phyloP scores from a whole-genome alignment of 2,888 invertebrate genomes.

The Drosophila atroscutellata region DNA sequence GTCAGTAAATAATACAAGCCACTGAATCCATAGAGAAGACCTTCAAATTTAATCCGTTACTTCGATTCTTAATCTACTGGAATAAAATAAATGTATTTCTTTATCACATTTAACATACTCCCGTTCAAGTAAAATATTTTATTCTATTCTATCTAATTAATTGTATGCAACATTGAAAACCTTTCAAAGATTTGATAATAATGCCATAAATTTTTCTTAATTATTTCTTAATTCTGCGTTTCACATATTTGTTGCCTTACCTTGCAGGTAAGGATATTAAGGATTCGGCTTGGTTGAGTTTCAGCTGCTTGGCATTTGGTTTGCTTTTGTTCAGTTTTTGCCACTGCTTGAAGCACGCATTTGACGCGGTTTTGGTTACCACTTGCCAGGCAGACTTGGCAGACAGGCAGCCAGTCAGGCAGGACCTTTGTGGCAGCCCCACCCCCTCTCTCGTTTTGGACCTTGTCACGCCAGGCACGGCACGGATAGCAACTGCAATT shows the following conservation, averaged over 20 bases:
- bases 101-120: too few relatives aligned
- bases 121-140: too few relatives aligned
- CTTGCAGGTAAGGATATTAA: background rate
- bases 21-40: background rate
- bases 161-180: too few relatives aligned
- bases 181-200: background rate
- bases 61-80: too few relatives aligned
- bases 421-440: constrained; percentile 7
- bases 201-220: background rate
- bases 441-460: constrained; percentile 48
- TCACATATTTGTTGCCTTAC: background rate
- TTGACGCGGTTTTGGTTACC: constrained; percentile 40
- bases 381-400: background rate
- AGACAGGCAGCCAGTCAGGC: background rate
- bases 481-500: constrained; percentile 76
- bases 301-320: constrained; percentile 17
- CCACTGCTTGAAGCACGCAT: constrained; percentile 57
- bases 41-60: background rate
- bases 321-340: constrained; percentile 35
- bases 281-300: constrained; percentile 13
- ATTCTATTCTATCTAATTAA: too few relatives aligned
- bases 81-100: too few relatives aligned
- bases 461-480: constrained; percentile 79
- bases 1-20: too few relatives aligned
- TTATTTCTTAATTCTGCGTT: background rate